Evolutionary conservation across 2,113 vertebrate species (phyloP).

Genomic region (Furnarius figulus): DNA sequence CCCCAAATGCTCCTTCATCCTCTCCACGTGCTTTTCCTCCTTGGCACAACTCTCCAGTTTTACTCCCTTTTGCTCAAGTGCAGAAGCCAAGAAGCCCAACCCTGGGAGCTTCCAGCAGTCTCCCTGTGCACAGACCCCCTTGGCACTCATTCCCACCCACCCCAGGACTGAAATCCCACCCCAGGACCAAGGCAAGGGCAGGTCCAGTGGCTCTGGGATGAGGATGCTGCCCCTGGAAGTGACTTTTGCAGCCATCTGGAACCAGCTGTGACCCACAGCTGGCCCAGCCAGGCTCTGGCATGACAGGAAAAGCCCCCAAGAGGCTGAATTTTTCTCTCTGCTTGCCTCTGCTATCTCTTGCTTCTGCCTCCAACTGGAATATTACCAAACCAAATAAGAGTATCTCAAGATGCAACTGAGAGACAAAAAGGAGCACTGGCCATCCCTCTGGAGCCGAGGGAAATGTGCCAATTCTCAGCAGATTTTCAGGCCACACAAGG

Average conservation of each 20-base stretch:
- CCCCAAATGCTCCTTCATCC: background rate
- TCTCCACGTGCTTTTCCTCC: background rate
- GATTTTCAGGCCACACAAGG: background rate
- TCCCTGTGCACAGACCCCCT: background rate
- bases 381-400: background rate
- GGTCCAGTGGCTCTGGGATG: background rate
- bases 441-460: background rate
- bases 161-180: background rate
- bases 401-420: background rate
- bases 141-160: background rate
- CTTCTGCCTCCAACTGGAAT: constrained; percentile 9
- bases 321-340: background rate
- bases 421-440: background rate
- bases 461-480: background rate
- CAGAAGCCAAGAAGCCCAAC: background rate
- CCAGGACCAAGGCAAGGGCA: accelerated
- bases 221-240: background rate
- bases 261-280: background rate
- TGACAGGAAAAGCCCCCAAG: background rate
- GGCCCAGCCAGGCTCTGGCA: background rate
- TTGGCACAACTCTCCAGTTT: background rate
- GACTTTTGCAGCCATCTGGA: background rate
- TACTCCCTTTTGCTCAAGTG: background rate
- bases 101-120: background rate
- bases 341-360: background rate